These are phyloP conservation scores for Prosopocoilus inquinatus DNA, from an alignment of 2,888 invertebrate genomes.

Conservation along the genomic window DNA sequence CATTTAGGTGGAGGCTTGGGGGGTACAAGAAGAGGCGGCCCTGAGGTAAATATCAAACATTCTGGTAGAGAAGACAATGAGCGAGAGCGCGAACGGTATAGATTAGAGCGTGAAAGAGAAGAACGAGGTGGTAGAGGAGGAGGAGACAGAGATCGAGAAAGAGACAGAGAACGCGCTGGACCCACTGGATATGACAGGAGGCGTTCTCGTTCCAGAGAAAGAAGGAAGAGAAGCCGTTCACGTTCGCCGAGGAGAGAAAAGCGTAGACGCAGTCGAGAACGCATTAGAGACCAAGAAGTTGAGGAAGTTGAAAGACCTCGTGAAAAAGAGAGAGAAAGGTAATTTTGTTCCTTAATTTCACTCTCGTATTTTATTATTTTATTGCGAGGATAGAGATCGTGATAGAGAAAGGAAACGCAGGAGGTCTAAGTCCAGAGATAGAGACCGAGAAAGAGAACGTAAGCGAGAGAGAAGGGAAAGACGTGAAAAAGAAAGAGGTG, in stretches of 20 bases:
- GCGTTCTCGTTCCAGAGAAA: constrained; percentile 48
- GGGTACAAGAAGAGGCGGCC: constrained; percentile 92
- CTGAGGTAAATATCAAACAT: constrained; percentile 95
- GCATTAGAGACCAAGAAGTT: constrained; percentile 54
- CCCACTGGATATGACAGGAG: constrained; percentile 40
- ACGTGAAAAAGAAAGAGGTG: constrained; percentile 53
- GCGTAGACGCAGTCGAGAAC: constrained; percentile 57
- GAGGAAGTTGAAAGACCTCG: constrained; percentile 54
- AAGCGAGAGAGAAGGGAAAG: constrained; percentile 59
- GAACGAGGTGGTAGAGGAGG: constrained; percentile 54
- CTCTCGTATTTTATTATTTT: not conserved
- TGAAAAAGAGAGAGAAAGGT: constrained; percentile 54
- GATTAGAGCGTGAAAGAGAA: constrained; percentile 73
- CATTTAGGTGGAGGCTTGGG: constrained; percentile 93
- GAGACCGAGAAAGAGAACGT: constrained; percentile 65
- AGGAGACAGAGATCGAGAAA: constrained; percentile 28
- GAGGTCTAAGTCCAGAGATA: constrained; percentile 58
- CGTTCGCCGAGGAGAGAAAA: constrained; percentile 57
- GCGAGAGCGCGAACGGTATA: constrained; percentile 81
- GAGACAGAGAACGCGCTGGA: constrained; percentile 51
- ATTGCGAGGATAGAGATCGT: constrained; percentile 49
- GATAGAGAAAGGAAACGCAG: constrained; percentile 62
- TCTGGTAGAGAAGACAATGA: constrained; percentile 94
- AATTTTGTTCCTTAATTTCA: constrained; percentile 20
- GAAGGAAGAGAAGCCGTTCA: constrained; percentile 49